Evolutionary conservation across 2,113 vertebrate genomes (phyloP).

Genomic region (Strix aluco): DNA sequence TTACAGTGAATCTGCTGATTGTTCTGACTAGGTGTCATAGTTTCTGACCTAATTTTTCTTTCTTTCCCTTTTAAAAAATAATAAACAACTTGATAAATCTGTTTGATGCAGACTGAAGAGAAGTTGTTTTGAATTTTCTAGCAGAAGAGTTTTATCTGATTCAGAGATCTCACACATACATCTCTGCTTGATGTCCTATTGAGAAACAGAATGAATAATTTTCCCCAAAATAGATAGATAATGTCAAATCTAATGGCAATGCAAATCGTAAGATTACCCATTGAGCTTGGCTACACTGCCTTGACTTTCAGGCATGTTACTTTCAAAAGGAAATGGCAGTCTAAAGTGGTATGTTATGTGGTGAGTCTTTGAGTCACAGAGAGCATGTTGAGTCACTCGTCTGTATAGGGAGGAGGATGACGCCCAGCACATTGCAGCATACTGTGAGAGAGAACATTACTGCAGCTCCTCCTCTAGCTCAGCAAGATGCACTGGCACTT

Average conservation of each 20-base stretch:
- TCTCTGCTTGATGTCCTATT: not conserved
- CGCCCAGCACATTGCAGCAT: rapidly evolving
- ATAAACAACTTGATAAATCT: not conserved
- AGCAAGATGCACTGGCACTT: not conserved
- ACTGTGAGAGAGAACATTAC: not conserved
- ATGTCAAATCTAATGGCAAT: not conserved
- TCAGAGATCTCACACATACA: not conserved
- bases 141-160: not conserved
- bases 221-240: not conserved
- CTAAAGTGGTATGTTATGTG: not conserved
- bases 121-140: not conserved
- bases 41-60: not conserved
- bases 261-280: not conserved
- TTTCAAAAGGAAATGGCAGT: not conserved
- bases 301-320: not conserved
- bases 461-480: not conserved
- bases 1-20: not conserved
- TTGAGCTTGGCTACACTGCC: not conserved
- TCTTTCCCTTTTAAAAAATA: not conserved
- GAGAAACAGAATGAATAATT: not conserved
- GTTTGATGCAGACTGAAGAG: not conserved
- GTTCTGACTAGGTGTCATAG: not conserved
- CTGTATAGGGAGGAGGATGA: not conserved
- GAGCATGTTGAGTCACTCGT: not conserved
- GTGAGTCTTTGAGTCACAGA: not conserved